Conservation (phyloP, 2,888 invertebrate species). For the Drosophila austrosaltans region DNA sequence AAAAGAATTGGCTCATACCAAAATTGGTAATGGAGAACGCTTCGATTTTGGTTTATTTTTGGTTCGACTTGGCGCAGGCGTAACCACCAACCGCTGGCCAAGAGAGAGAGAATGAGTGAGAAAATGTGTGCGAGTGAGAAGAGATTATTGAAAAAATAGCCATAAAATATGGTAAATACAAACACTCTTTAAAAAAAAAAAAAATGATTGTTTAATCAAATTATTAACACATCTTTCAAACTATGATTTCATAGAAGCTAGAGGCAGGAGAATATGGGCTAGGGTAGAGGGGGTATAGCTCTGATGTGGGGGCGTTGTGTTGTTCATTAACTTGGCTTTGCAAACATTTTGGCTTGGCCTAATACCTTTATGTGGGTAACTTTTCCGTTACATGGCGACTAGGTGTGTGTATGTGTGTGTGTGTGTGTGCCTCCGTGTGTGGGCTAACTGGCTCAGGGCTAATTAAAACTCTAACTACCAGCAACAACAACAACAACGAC, state of each 20-base stretch:
- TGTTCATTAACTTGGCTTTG: slow-evolving; percentile 46
- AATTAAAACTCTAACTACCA: slow-evolving; percentile 65
- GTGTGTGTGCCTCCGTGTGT: slow-evolving; percentile 40
- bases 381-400: slow-evolving; percentile 65
- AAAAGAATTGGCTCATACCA: slow-evolving; percentile 30
- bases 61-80: slow-evolving; percentile 57
- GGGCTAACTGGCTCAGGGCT: slow-evolving; percentile 78
- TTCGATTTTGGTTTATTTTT: slow-evolving; percentile 4
- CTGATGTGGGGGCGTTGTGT: slow-evolving; percentile 26
- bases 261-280: not conserved
- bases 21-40: slow-evolving; percentile 53
- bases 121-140: slow-evolving; percentile 8
- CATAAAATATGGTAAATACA: slow-evolving; percentile 45
- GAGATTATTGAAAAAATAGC: slow-evolving; percentile 45
- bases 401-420: slow-evolving; percentile 20
- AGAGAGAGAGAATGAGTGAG: slow-evolving; percentile 2
- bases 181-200: slow-evolving; percentile 25
- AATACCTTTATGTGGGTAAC: slow-evolving; percentile 39
- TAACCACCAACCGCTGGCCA: slow-evolving; percentile 31
- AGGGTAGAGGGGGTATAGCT: not conserved
- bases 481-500: no score
- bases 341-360: slow-evolving; percentile 17
- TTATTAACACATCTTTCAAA: slow-evolving; percentile 57
- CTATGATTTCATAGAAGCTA: slow-evolving; percentile 9
- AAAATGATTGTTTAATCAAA: slow-evolving; percentile 57